Evolutionary conservation across 2,797 vertebrate species (phyloP), one percentile per base, ranked within the genome.

Genomic region (Takifugu rubripes): DNA sequence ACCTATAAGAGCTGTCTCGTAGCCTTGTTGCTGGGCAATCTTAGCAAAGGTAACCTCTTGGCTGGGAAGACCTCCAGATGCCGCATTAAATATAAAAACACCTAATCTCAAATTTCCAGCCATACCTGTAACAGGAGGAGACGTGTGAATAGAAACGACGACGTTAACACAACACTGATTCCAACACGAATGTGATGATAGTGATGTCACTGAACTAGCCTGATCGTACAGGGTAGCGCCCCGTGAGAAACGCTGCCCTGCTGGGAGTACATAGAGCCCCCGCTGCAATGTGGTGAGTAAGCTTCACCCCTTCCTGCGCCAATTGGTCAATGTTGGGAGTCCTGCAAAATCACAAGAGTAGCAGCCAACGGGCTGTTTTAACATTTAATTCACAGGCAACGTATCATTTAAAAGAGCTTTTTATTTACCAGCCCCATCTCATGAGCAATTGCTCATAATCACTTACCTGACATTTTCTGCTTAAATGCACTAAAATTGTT

Each of bases 1-100:
- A 96, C 95, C 95, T 70, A 96, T 92, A 6, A 97, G 80, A 49
- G 91, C 94, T 0, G 95, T 96, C 24, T 92, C 43, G 10, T 96
- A 98, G 49, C 94, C 94, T 36, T 85, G 86, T 4, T 88, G 72
- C 71, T 92, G 90, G 47, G 91, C 83, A 3, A 94, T 83, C 48
- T 70, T 90, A 12, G 94, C 90, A 48, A 96, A 96, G 1, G 94
- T 95, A 12, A 93, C 54, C 88, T 98, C 96, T 16, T 79, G 79
- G 31, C 58, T 60, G 25, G 94, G 92, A 48, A 98, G 93, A 51
- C 95, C 94, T n/a, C 96, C 96, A 1, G 95, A 95, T 1, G 86
- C 89, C 6, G 93, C 94, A 0, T 90, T 84, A 66, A 94, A 91
- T 11, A 95, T 0, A 74, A 90, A 95, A 2, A 94, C 92, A 0